Evolutionary conservation across 1,140 invertebrate genomes (phyloP).

Genomic region (Phocides pigmalion): DNA sequence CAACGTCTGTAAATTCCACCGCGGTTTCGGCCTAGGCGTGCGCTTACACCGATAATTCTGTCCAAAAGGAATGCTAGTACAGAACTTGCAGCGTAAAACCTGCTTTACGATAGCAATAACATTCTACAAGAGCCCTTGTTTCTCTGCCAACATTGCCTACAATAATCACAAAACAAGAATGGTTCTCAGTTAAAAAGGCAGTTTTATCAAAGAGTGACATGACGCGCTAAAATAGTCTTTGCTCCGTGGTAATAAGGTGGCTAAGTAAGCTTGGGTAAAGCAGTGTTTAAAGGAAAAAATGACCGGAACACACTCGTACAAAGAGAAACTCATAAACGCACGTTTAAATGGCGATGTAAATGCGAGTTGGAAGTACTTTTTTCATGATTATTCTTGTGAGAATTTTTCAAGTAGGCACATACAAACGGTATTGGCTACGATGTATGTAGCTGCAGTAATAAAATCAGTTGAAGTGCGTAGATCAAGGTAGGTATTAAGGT

Average conservation of each 20-base stretch:
- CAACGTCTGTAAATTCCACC: background rate
- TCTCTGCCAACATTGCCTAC: constrained; percentile 28
- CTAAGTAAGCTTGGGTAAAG: background rate
- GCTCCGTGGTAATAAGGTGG: background rate
- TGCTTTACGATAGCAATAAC: constrained; percentile 27
- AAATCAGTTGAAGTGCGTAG: too few relatives aligned
- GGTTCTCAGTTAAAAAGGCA: constrained; percentile 19
- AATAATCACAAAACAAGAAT: constrained; percentile 30
- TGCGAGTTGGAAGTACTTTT: background rate
- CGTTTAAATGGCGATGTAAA: constrained; percentile 5
- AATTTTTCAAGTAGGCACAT: background rate
- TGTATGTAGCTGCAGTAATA: too few relatives aligned
- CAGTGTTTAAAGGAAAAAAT: constrained; percentile 1
- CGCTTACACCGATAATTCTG: constrained; percentile 24
- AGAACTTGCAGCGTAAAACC: constrained; percentile 22
- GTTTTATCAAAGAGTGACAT: constrained; percentile 15
- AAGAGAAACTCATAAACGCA: constrained; percentile 17
- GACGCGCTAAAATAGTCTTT: background rate
- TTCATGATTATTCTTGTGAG: background rate
- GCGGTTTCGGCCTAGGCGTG: background rate
- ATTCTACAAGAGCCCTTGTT: constrained; percentile 11
- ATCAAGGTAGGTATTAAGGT: too few relatives aligned
- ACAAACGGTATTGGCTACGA: too few relatives aligned
- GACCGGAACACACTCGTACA: background rate
- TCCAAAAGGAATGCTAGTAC: constrained; percentile 14